Evolutionary conservation across 92 coral and sea anemone genomes (phyloP).

Genomic region (Blastomussa wellsi): DNA sequence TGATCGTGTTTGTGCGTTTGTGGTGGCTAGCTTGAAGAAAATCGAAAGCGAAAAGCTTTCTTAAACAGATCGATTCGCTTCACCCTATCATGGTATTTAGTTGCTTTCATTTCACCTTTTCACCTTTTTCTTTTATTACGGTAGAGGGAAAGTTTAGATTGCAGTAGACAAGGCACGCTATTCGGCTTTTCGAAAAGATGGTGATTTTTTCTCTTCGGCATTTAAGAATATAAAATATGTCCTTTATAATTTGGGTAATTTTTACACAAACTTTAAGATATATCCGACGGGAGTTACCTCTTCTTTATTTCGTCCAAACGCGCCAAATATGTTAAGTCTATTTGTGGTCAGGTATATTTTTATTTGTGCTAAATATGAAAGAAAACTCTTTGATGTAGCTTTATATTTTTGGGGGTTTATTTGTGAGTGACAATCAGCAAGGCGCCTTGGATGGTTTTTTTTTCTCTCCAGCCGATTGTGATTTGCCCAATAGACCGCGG

Average conservation of each 20-base stretch:
- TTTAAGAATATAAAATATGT: no score
- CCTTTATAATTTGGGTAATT: no score
- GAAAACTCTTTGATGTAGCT: not conserved
- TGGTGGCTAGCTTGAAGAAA: not conserved
- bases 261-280: no score
- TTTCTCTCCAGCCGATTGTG: not conserved
- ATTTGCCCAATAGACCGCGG: not conserved
- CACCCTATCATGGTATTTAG: constrained; percentile 4
- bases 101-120: not conserved
- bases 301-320: not conserved
- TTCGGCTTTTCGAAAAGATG: no score
- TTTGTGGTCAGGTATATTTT: not conserved
- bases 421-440: not conserved
- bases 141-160: not conserved
- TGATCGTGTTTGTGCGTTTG: not conserved
- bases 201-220: no score
- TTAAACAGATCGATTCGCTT: not conserved
- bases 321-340: not conserved
- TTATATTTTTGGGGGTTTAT: not conserved
- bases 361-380: not conserved
- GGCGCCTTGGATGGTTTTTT: not conserved
- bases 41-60: not conserved
- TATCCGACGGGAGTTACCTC: not conserved
- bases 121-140: not conserved
- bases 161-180: not conserved